Base-by-base conservation (phyloP, 2,113 vertebrate species). In the Xyrauchen texanus region DNA sequence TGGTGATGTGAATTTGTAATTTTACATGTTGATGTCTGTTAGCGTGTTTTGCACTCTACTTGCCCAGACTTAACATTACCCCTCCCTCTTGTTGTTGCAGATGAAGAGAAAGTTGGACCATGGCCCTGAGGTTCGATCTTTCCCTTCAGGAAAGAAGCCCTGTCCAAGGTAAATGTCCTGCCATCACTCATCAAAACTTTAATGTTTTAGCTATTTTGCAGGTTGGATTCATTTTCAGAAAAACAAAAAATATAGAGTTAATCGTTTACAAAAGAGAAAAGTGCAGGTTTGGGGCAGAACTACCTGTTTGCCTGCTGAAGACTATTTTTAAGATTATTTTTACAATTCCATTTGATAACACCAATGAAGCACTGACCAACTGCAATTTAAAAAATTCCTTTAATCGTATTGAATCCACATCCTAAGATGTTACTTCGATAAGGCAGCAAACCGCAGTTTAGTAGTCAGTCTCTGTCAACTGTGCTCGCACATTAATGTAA, bases 81-180 rank as follows among this genome's bases (percentile, higher is more conserved):
- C 76, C 4, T 77, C 87, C 88, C 85, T 87, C 85, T 86, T 88
- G 21, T 65, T 52, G 81, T 94, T 93, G 81, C 92, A 99, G 98
- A 99, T 99, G 98, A 99, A 99, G 94, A 99, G 98, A 92, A 99
- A 99, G 96, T 98, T 99, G 95, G 98, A 99, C 94, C 98, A 97
- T 95, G 97, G 98, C 92, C 95, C 98, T 60, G 98, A 99, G 95
- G 97, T 98, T 94, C 96, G 98, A 90, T 93, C 98, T 93, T 98
- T 99, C 95, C 96, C 97, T 94, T 95, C 98, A 94, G 98, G 97
- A 91, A 99, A 99, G 95, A 99, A 99, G 92, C 98, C 97, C 91
- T 99, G 96, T 90, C 93, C 95, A 89, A 99, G 98, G 98, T 99
- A 95, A 95, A 89, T 84, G 79, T 34, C 4, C 10, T 47, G 6